phyloP scores from a whole-genome alignment of 2,113 vertebrate genomes.

The Megalops atlanticus region DNA sequence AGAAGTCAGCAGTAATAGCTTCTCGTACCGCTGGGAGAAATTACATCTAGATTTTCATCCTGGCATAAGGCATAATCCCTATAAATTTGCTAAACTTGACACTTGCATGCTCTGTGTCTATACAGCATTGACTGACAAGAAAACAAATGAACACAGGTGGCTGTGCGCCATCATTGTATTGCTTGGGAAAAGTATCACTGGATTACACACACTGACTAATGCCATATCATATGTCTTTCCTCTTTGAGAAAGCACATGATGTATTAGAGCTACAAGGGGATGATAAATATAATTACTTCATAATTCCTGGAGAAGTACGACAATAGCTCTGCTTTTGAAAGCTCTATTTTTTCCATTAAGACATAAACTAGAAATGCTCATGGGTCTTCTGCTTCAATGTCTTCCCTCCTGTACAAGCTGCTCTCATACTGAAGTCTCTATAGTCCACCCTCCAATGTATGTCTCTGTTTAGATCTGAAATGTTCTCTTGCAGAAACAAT shows the following conservation, averaged over 20 bases:
- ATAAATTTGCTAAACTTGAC: not conserved
- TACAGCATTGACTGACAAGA: not conserved
- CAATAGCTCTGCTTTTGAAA: not conserved
- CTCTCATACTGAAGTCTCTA: not conserved
- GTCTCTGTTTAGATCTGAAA: not conserved
- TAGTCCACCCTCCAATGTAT: not conserved
- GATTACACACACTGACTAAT: not conserved
- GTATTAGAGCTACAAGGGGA: not conserved
- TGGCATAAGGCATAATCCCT: not conserved
- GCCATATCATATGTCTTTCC: not conserved
- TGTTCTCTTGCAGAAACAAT: no score
- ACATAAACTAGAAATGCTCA: not conserved
- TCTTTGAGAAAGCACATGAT: not conserved
- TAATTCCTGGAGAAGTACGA: not conserved
- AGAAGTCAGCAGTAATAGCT: not conserved
- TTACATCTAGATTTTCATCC: not conserved
- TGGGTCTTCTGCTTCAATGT: not conserved
- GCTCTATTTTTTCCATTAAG: not conserved
- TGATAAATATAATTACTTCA: constrained; percentile 12
- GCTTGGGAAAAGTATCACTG: not conserved
- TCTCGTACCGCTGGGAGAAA: not conserved
- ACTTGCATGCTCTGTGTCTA: not conserved
- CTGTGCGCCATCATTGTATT: not conserved
- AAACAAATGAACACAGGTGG: not conserved
- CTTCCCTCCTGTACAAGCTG: not conserved